Evolutionary conservation across 2,888 invertebrate genomes (phyloP).

Genomic region (Drosophila buzzatii): DNA sequence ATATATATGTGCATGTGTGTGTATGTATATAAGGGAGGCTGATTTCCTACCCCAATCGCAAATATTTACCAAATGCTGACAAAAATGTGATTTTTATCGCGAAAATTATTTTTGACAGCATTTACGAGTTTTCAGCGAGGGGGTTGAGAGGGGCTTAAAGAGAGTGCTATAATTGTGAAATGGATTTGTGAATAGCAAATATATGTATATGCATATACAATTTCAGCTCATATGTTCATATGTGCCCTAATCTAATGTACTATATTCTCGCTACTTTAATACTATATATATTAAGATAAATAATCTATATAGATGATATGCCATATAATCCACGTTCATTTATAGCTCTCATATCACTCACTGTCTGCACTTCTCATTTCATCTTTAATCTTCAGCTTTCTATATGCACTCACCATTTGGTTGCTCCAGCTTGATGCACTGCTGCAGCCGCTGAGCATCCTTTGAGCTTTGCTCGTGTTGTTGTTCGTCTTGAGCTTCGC

Average conservation of each 20-base stretch:
- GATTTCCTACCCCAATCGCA: conserved; percentile 8
- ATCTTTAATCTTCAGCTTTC: neutral
- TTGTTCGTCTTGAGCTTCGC: conserved; percentile 23
- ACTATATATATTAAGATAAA: no score
- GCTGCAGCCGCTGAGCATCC: conserved; percentile 64
- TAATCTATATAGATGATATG: no score
- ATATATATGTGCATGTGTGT: conserved; percentile 7
- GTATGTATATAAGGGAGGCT: conserved; percentile 4
- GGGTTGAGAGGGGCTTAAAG: neutral
- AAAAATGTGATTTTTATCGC: conserved; percentile 53
- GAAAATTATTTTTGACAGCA: conserved; percentile 30
- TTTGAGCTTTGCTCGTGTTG: conserved; percentile 52
- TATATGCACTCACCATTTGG: conserved; percentile 59
- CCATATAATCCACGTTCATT: neutral
- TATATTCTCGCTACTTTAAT: no score
- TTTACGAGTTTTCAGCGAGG: conserved; percentile 7
- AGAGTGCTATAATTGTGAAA: neutral
- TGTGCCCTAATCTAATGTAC: no score
- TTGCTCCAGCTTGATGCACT: conserved; percentile 61
- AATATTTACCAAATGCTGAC: conserved; percentile 22
- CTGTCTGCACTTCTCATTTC: neutral
- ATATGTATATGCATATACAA: neutral
- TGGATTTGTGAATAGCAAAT: neutral
- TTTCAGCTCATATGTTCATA: no score
- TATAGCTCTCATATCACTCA: neutral